These are phyloP conservation scores for Drosophila lacteicornis DNA, from an alignment of 1,140 invertebrate species.

Conservation along the genomic window DNA sequence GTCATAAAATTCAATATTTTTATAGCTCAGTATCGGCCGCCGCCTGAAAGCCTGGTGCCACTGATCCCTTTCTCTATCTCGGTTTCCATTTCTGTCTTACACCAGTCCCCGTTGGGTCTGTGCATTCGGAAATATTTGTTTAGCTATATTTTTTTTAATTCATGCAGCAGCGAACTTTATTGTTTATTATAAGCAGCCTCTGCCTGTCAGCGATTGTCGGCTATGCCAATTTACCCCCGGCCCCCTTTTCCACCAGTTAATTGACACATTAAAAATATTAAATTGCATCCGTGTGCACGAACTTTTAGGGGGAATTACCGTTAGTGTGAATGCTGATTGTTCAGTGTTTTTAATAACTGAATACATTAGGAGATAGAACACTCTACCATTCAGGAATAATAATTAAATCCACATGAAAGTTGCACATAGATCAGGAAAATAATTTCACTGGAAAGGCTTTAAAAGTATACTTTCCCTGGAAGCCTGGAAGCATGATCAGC, in stretches of 20 bases:
- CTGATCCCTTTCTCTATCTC: constrained; percentile 1
- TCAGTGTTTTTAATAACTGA: not conserved
- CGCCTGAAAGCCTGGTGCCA: constrained; percentile 46
- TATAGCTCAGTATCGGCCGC: constrained; percentile 53
- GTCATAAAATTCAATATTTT: constrained; percentile 82
- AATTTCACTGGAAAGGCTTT: too few species aligned
- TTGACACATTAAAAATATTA: constrained; percentile 84
- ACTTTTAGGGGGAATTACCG: constrained; percentile 33
- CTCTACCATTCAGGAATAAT: not conserved
- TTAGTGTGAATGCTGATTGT: not conserved
- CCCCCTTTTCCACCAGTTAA: constrained; percentile 43
- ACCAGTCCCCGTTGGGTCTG: not conserved
- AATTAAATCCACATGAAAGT: not conserved
- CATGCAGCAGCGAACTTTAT: constrained; percentile 48
- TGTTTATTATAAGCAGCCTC: constrained; percentile 76
- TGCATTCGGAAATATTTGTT: constrained; percentile 55
- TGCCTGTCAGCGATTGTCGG: constrained; percentile 72
- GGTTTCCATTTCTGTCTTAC: constrained; percentile 1
- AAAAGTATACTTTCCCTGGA: too few species aligned
- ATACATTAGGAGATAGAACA: not conserved
- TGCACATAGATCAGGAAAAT: too few species aligned
- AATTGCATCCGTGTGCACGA: constrained; percentile 76
- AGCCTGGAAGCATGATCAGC: too few species aligned
- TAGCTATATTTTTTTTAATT: constrained; percentile 64
- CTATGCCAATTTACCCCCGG: not conserved